Percentiles rank a stretch among this genome's conserved stretches.
Evolutionary conservation across 2,797 vertebrate genomes (phyloP).

Genomic region (Eulemur rubriventer): DNA sequence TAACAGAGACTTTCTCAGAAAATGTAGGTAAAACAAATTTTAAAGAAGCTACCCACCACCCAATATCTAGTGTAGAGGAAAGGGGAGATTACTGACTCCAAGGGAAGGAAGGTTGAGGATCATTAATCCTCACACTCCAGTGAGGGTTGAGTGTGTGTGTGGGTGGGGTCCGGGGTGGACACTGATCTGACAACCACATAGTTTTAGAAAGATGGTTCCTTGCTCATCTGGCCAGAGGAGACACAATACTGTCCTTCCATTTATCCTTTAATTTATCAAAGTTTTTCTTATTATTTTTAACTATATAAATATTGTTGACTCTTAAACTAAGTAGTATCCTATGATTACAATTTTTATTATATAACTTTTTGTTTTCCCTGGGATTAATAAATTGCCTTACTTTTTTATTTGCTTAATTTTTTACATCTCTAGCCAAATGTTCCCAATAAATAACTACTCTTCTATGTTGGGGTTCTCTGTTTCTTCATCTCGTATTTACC

Average conservation of each 20-base stretch:
- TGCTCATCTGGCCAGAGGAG: neutral
- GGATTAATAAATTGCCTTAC: neutral
- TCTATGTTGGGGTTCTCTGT: neutral
- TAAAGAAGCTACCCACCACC: neutral
- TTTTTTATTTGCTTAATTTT: constrained; percentile 7
- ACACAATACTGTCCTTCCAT: neutral
- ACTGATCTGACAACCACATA: neutral
- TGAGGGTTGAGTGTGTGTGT: neutral
- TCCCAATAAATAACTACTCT: neutral
- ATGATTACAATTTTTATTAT: neutral
- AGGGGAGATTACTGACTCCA: neutral
- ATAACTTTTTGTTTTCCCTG: neutral
- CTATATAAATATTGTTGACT: neutral
- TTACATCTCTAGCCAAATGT: neutral
- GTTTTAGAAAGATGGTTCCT: neutral
- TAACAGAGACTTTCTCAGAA: neutral
- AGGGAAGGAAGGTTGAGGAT: neutral
- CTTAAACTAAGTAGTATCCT: neutral
- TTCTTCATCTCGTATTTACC: neutral
- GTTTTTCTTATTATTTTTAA: neutral
- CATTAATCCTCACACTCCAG: neutral
- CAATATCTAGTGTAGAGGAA: neutral
- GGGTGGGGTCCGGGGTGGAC: fast-evolving
- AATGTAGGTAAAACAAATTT: neutral
- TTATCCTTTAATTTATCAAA: neutral